Conservation (phyloP, 2,797 vertebrate genomes). For the Nyctibius grandis region DNA sequence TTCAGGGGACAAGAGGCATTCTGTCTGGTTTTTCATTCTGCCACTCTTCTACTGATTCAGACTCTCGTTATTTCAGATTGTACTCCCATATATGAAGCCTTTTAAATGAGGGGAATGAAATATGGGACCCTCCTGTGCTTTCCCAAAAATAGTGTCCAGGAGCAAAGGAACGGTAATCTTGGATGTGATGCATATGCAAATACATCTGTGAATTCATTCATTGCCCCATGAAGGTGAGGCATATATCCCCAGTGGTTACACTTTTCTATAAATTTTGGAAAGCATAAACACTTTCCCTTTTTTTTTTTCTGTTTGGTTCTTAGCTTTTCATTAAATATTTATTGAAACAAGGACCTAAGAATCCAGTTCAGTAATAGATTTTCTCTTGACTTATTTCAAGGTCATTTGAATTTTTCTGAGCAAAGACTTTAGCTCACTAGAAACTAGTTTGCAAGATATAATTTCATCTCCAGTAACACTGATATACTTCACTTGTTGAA, state of each 20-base stretch:
- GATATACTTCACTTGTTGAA: background rate
- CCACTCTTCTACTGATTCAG: background rate
- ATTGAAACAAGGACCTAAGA: background rate
- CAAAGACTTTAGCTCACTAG: background rate
- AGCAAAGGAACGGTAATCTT: background rate
- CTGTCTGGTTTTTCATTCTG: background rate
- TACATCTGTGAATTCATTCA: background rate
- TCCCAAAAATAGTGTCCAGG: background rate
- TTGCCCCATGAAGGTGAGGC: background rate
- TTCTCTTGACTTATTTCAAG: background rate
- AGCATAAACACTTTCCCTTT: background rate
- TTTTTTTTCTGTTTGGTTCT: background rate
- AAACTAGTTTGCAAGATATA: background rate
- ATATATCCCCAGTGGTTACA: background rate
- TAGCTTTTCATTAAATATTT: conserved; percentile 5
- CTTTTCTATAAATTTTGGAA: background rate
- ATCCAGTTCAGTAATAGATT: background rate
- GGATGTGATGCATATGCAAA: background rate
- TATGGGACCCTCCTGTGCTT: background rate
- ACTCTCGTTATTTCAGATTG: background rate
- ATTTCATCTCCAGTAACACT: background rate
- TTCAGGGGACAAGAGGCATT: background rate
- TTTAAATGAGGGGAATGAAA: background rate
- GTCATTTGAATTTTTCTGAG: background rate
- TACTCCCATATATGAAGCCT: background rate